Evolutionary conservation across 1,140 invertebrate genomes (phyloP), one percentile per base, ranked within the genome.

Genomic region (Tetramorium alpestre): DNA sequence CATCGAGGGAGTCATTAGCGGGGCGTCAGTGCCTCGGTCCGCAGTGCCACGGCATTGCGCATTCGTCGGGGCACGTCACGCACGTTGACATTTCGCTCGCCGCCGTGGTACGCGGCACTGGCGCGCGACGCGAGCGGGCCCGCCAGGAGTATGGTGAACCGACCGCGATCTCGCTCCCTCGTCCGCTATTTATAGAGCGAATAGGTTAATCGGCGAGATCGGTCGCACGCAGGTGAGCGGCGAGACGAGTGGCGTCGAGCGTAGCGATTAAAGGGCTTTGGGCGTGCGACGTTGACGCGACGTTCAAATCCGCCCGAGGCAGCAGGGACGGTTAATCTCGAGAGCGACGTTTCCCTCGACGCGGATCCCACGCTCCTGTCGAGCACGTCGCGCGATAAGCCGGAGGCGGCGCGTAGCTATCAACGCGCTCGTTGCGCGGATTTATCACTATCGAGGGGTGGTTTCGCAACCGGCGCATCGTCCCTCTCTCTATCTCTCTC

Each of bases 101-200:
- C 16, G 25, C 47, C 56, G 33, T n/a, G 22, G 22, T 56, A 56
- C 56, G 33, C 33, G 28, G 75, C 47, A 18, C 49, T 73, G 13
- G 7, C 18, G 4, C 16, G 38, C 38, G 11, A 69, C n/a, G 5
- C 38, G n/a, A 58, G 8, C n/a, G 7, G 56, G 22, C 28, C 28
- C 44, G 56, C 28, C 28, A 16, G 51, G 41, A 13, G 3, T 0
- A 77, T 69, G 60, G 75, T 85, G 72, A 38, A 85, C 56, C 18
- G 38, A 78, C 56, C 82, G 70, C 89, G 84, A 86, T 87, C 80
- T 85, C 88, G 76, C 49, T 56, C 70, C 88, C 88, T 90, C 91
- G 87, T 87, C 89, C 84, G 89, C 88, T 93, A 90, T 93, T 90
- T 91, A 93, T 92, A 92, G 91, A 89, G 82, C 89, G 90, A 89